Conservation (phyloP, 2,797 vertebrate species). For the Ambastaia sidthimunki region DNA sequence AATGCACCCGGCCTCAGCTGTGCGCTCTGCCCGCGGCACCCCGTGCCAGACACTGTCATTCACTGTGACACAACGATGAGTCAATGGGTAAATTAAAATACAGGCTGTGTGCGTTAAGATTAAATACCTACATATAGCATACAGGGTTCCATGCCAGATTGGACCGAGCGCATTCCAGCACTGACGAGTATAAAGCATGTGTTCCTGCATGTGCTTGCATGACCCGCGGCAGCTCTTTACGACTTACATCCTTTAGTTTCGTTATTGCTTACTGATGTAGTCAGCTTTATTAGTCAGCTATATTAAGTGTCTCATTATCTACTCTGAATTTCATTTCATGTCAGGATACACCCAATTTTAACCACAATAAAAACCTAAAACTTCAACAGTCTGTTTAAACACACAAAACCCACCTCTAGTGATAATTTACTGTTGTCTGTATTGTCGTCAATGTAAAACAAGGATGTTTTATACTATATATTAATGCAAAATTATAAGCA, state of each 20-base stretch:
- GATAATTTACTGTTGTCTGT: too few species aligned
- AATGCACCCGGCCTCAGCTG: slow-evolving; percentile 55
- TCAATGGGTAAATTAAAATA: slow-evolving; percentile 13
- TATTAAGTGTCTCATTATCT: neutral
- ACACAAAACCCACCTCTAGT: too few species aligned
- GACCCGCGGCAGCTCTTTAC: slow-evolving; percentile 9
- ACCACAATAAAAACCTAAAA: neutral
- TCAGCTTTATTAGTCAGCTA: neutral
- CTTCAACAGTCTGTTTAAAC: too few species aligned
- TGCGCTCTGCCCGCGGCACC: slow-evolving; percentile 41
- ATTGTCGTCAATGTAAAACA: too few species aligned
- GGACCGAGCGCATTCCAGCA: neutral
- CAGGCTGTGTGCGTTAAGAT: neutral
- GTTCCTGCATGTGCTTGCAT: slow-evolving; percentile 16
- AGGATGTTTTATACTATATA: too few species aligned
- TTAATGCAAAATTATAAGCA: too few species aligned
- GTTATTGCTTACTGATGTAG: slow-evolving; percentile 16
- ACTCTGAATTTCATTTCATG: neutral
- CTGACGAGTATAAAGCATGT: neutral
- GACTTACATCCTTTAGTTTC: neutral
- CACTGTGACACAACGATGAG: slow-evolving; percentile 26
- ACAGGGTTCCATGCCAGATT: neutral
- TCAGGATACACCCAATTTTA: neutral
- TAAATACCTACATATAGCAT: neutral
- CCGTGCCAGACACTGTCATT: slow-evolving; percentile 47